phyloP scores from a whole-genome alignment of 2,888 invertebrate genomes.

The Chaitophorus viminalis region DNA sequence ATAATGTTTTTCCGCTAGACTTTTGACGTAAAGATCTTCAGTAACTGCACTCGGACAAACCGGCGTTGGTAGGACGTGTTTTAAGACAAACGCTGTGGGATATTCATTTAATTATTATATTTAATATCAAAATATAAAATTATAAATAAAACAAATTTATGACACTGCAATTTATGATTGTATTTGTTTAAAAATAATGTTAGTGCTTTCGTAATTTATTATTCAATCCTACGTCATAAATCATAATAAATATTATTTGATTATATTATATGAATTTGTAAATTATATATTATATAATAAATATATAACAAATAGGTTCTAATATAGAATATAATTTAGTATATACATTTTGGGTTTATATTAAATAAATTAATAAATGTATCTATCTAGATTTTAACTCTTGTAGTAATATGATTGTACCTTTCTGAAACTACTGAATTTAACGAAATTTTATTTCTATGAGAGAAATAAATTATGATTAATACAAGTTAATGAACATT shows the following conservation, averaged over 20 bases:
- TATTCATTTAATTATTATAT: too few species aligned
- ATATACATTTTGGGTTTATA: too few species aligned
- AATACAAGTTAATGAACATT: neutral
- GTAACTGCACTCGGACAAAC: slow-evolving; percentile 69
- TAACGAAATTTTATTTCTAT: neutral
- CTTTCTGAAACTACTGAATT: neutral
- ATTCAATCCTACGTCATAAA: neutral
- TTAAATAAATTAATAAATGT: too few species aligned
- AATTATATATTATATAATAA: too few species aligned
- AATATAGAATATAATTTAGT: too few species aligned
- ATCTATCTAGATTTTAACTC: too few species aligned
- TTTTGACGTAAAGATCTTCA: slow-evolving; percentile 67
- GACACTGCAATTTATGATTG: too few species aligned
- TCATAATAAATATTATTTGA: neutral
- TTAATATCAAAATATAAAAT: too few species aligned
- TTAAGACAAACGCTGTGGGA: slow-evolving; percentile 68
- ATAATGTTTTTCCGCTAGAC: slow-evolving; percentile 66
- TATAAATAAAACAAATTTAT: too few species aligned
- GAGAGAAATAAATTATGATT: neutral
- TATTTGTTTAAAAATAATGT: too few species aligned
- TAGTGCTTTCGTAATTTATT: neutral
- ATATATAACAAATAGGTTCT: too few species aligned
- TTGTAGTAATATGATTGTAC: too few species aligned
- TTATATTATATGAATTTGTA: neutral
- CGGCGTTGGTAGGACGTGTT: slow-evolving; percentile 69